Conservation (phyloP, 1,140 invertebrate genomes). For the Acromyrmex heyeri region DNA sequence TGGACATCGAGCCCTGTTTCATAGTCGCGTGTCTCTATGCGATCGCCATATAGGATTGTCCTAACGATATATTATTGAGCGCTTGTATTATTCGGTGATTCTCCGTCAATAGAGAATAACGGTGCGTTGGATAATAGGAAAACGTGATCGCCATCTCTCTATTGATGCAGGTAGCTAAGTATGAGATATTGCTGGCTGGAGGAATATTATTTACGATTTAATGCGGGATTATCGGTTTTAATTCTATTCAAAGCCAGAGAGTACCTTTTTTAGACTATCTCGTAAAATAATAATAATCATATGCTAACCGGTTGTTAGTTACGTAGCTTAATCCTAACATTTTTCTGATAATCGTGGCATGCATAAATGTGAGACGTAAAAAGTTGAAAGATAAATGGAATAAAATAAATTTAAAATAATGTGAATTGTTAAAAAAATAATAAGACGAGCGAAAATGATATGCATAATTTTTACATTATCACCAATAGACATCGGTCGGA, state of each 20-base stretch:
- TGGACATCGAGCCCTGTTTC: constrained; percentile 19
- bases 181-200: neutral
- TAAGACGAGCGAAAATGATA: neutral
- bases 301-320: neutral
- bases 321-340: neutral
- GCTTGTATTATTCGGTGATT: constrained; percentile 51
- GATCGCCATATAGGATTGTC: neutral
- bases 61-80: constrained; percentile 42
- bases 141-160: constrained; percentile 20
- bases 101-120: constrained; percentile 24
- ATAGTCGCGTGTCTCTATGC: constrained; percentile 1
- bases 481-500: neutral
- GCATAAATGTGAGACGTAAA: neutral
- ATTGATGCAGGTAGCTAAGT: neutral
- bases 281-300: constrained; percentile 18
- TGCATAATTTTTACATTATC: neutral
- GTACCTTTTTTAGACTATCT: neutral
- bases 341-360: neutral
- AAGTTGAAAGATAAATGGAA: neutral
- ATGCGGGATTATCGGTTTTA: constrained; percentile 1
- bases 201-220: constrained; percentile 17
- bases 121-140: neutral
- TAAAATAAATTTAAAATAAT: neutral
- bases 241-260: neutral
- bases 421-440: neutral